Conservation (phyloP, 2,888 invertebrate species). For the Pachymerium ferrugineum region DNA sequence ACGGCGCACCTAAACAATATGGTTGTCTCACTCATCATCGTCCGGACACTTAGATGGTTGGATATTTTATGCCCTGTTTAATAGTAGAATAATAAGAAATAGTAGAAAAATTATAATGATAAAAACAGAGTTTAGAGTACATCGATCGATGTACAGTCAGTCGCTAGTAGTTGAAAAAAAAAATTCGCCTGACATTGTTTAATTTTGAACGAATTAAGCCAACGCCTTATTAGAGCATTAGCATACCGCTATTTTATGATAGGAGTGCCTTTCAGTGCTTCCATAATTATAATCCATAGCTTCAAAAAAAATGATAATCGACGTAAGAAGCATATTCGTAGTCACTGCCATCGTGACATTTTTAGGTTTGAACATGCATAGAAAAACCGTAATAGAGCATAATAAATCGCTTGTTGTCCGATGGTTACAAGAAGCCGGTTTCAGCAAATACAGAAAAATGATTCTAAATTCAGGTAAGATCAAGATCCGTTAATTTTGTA, state of each 20-base stretch:
- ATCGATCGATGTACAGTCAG: background rate
- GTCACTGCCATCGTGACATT: conserved; percentile 15
- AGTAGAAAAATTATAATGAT: background rate
- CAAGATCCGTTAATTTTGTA: too few relatives aligned
- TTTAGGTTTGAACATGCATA: background rate
- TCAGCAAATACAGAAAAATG: conserved; percentile 5
- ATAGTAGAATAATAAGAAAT: background rate
- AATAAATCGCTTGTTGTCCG: background rate
- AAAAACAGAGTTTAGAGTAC: background rate
- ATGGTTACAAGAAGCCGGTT: conserved; percentile 21
- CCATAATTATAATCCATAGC: background rate
- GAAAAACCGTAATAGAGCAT: conserved; percentile 17
- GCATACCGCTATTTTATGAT: background rate
- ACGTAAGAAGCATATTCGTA: background rate
- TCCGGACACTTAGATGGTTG: background rate
- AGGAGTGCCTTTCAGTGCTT: conserved; percentile 11
- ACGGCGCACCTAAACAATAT: background rate
- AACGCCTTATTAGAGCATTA: too few relatives aligned
- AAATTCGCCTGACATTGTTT: background rate
- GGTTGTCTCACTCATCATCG: background rate
- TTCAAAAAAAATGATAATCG: background rate
- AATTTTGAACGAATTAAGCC: too few relatives aligned
- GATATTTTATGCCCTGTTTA: background rate
- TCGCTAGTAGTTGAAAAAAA: background rate
- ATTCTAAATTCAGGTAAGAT: conserved; percentile 13